Evolutionary conservation across 1,140 invertebrate species (phyloP).

Genomic region (Sinella curviseta): DNA sequence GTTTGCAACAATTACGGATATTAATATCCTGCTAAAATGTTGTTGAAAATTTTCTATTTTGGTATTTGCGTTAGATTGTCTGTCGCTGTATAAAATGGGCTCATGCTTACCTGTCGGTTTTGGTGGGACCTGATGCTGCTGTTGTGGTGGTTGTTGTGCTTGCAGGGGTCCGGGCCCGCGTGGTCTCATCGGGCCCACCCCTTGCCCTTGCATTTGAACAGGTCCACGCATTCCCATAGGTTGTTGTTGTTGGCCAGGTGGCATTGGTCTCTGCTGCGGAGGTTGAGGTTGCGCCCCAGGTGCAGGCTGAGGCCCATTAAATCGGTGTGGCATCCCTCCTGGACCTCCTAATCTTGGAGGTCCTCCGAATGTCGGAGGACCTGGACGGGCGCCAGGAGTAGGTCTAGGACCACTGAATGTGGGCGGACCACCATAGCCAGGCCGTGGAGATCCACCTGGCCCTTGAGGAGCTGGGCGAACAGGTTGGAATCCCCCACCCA

Average conservation of each 20-base stretch:
- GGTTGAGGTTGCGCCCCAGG: conserved; percentile 17
- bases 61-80: too few species aligned
- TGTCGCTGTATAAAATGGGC: too few species aligned
- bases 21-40: too few species aligned
- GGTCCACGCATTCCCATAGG: conserved; percentile 13
- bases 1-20: too few species aligned
- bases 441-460: conserved; percentile 34
- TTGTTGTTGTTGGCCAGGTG: conserved; percentile 27
- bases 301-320: conserved; percentile 45
- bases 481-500: conserved; percentile 46
- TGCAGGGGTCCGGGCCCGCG: neutral
- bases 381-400: conserved; percentile 34
- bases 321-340: conserved; percentile 47
- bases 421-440: conserved; percentile 39
- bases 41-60: too few species aligned
- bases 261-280: conserved; percentile 30
- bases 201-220: neutral
- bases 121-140: neutral
- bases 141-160: neutral
- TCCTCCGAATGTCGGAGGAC: conserved; percentile 46
- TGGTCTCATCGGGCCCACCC: conserved; percentile 5
- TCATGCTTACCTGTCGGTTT: neutral
- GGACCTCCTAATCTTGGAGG: conserved; percentile 45
- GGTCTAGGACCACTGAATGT: conserved; percentile 46
- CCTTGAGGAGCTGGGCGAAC: conserved; percentile 40